Evolutionary conservation across 2,888 invertebrate genomes (phyloP).

Genomic region (Muscina levida): DNA sequence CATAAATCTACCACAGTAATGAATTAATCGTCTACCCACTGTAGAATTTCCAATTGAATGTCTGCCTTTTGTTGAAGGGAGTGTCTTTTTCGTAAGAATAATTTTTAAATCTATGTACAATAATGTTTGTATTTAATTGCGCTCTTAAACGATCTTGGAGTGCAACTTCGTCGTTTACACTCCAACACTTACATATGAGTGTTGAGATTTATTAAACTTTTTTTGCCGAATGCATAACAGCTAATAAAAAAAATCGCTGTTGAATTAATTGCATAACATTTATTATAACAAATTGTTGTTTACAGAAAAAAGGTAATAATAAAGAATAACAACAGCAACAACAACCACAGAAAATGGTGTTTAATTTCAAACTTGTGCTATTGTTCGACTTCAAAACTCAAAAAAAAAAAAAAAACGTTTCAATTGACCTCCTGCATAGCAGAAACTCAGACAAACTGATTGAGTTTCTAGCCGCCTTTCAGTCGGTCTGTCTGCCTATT

Average conservation of each 20-base stretch:
- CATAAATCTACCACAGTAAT: too few species aligned
- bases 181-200: conserved; percentile 1
- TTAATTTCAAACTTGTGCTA: conserved; percentile 45
- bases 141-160: too few species aligned
- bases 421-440: conserved; percentile 32
- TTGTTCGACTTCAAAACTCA: conserved; percentile 5
- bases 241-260: conserved; percentile 37
- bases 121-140: too few species aligned
- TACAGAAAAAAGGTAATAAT: conserved; percentile 2
- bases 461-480: conserved; percentile 8
- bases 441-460: background rate
- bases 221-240: conserved; percentile 5
- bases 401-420: conserved; percentile 15
- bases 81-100: too few species aligned
- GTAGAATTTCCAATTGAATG: too few species aligned
- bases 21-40: too few species aligned
- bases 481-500: background rate
- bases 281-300: conserved; percentile 48
- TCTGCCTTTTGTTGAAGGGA: too few species aligned
- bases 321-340: too few species aligned
- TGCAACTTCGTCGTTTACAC: conserved; percentile 10
- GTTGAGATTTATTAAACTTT: too few species aligned
- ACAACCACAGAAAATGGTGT: conserved; percentile 3
- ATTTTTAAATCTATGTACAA: too few species aligned
- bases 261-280: conserved; percentile 51